Base-by-base conservation (phyloP, 2,797 vertebrate genomes). In the Percopsis omiscomaycus region DNA sequence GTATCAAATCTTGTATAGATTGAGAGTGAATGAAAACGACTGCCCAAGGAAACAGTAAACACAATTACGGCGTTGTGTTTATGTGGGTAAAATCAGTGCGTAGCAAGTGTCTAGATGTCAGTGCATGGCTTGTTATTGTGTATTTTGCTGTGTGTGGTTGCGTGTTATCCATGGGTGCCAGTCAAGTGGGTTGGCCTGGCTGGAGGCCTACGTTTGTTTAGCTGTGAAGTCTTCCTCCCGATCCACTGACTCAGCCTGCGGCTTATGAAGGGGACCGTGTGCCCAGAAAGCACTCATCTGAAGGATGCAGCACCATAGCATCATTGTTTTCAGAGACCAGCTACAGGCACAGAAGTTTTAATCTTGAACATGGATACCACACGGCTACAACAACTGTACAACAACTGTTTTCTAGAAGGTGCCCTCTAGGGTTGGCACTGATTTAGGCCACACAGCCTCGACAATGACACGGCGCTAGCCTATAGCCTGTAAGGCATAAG, bases 141-240 rank as follows among this genome's bases (percentile, higher is more conserved):
- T 48, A 56, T 59, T 16, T 27, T 48, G 15, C 47, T 51, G 32
- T 28, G 13, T 61, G 52, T 50, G 28, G 53, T 55, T 53, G 27
- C 28, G 28, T 66, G 78, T 67, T 59, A 45, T 61, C 77, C 63
- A 55, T 68, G 68, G 64, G 63, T 85, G 84, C 83, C 74, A 86
- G 84, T 45, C 59, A 67, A 82, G 71, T 87, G 77, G 74, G 80
- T 56, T 66, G 74, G 78, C 70, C 70, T 87, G 82, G 80, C 78
- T 73, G 73, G 70, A 81, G 78, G 80, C 79, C 78, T 79, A 84
- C 73, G 84, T 89, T 86, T 88, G 84, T 86, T 88, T 88, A 87
- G 85, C 81, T 85, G 82, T 61, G 79, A 87, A 85, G 87, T 86
- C 79, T 84, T 86, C 74, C 74, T 86, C 68, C 66, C 64, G 80